Percentiles rank a stretch among this genome's conserved stretches.
phyloP scores from a whole-genome alignment of 2,888 invertebrate genomes.

The Abrostola tripartita region DNA sequence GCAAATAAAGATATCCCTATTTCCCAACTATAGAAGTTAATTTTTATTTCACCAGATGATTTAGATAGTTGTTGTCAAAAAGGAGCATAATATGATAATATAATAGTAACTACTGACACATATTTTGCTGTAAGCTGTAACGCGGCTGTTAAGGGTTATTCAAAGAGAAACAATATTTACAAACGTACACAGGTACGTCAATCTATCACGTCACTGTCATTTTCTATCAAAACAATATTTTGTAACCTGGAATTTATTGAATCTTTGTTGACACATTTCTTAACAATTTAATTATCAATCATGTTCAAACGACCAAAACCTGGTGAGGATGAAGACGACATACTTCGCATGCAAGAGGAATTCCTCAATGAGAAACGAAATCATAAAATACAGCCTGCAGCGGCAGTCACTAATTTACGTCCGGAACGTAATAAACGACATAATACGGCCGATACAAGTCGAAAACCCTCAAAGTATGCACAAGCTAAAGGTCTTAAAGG shows the following conservation, averaged over 20 bases:
- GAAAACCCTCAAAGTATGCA: conserved; percentile 82
- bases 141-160: no score
- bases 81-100: no score
- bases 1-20: no score
- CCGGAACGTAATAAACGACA: conserved; percentile 67
- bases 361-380: conserved; percentile 89
- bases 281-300: conserved; percentile 36
- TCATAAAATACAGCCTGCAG: conserved; percentile 89
- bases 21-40: no score
- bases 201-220: not conserved
- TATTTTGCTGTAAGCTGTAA: no score
- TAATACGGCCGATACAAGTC: conserved; percentile 51
- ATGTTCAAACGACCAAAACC: conserved; percentile 91
- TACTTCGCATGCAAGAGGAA: conserved; percentile 92
- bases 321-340: conserved; percentile 92
- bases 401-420: conserved; percentile 87
- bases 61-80: no score
- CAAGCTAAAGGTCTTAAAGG: conserved; percentile 74
- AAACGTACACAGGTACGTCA: not conserved
- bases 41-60: no score
- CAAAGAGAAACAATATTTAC: no score
- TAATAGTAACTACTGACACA: no score
- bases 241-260: not conserved
- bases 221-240: conserved; percentile 3
- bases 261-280: not conserved